Evolutionary conservation across 2,113 vertebrate species (phyloP).

Genomic region (Tachysurus fulvidraco): DNA sequence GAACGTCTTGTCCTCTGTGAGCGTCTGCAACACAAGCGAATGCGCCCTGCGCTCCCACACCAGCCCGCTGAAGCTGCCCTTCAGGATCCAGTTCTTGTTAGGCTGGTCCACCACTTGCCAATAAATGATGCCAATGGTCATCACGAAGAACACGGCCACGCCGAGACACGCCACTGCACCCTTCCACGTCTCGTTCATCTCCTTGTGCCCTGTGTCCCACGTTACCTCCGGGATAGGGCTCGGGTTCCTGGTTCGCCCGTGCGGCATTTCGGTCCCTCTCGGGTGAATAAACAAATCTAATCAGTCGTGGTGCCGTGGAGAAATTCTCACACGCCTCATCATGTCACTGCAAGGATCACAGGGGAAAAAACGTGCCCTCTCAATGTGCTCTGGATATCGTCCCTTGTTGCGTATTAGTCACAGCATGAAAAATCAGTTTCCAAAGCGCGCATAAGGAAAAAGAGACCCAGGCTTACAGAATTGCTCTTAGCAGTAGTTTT

Average conservation of each 20-base stretch:
- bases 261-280: constrained; percentile 77
- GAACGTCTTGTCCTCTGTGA: constrained; percentile 76
- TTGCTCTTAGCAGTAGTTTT: constrained; percentile 63
- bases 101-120: constrained; percentile 92
- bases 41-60: constrained; percentile 85
- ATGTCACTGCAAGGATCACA: constrained; percentile 58
- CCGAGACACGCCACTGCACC: constrained; percentile 86
- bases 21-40: constrained; percentile 80
- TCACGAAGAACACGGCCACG: constrained; percentile 86
- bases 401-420: constrained; percentile 19
- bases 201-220: constrained; percentile 81
- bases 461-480: constrained; percentile 66
- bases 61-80: constrained; percentile 78
- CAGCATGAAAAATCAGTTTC: constrained; percentile 9
- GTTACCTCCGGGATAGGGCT: constrained; percentile 79
- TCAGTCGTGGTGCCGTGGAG: constrained; percentile 47
- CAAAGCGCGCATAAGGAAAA: neutral
- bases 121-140: constrained; percentile 93
- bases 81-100: constrained; percentile 89
- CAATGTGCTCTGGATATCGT: too few relatives aligned
- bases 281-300: constrained; percentile 14
- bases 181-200: constrained; percentile 94
- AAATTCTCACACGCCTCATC: constrained; percentile 65
- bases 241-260: constrained; percentile 78
- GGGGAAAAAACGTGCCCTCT: neutral